phyloP scores from a whole-genome alignment of 1,140 invertebrate species.

The Temnothorax longispinosus region DNA sequence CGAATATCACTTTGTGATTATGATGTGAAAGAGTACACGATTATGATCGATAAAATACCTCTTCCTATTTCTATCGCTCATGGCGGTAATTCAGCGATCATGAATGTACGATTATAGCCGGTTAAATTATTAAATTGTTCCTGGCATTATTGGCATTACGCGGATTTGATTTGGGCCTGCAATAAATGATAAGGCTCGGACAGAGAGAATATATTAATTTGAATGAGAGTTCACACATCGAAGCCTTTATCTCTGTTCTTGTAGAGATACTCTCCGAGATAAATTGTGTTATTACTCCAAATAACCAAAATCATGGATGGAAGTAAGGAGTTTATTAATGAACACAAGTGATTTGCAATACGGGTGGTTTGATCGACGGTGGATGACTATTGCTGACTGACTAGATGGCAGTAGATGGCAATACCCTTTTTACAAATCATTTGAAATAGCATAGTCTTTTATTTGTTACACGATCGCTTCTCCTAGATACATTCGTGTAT shows the following conservation, averaged over 20 bases:
- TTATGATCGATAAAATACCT: neutral
- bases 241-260: slow-evolving; percentile 25
- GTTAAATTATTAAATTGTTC: slow-evolving; percentile 51
- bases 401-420: no score
- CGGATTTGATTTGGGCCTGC: slow-evolving; percentile 33
- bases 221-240: neutral
- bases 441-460: no score
- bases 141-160: slow-evolving; percentile 2
- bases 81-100: slow-evolving; percentile 26
- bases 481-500: no score
- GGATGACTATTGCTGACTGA: no score
- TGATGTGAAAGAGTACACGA: slow-evolving; percentile 25
- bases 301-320: no score
- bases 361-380: no score
- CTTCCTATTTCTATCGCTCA: neutral
- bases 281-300: no score
- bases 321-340: no score
- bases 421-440: no score
- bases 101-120: neutral
- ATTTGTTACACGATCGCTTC: no score
- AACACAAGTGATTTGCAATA: no score
- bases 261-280: neutral
- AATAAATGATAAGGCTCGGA: slow-evolving; percentile 33
- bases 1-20: slow-evolving; percentile 46
- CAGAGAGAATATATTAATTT: slow-evolving; percentile 46